Evolutionary conservation across 1,140 invertebrate genomes (phyloP).

Genomic region (Drosophila serrata): DNA sequence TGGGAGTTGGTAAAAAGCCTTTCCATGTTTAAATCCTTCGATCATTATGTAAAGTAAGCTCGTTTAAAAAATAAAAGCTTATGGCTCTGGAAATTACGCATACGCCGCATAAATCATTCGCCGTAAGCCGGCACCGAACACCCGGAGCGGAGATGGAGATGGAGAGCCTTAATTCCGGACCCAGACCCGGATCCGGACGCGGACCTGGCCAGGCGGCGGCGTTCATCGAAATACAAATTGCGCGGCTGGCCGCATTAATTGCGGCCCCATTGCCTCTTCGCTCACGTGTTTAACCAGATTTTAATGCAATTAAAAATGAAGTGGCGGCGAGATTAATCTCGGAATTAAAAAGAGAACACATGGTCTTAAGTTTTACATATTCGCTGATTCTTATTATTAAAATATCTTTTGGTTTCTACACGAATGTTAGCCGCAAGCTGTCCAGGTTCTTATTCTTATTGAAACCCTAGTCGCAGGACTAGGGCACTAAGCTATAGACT

Average conservation of each 20-base stretch:
- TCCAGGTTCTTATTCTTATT: slow-evolving; percentile 47
- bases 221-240: slow-evolving; percentile 60
- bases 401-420: slow-evolving; percentile 75
- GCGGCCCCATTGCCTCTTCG: slow-evolving; percentile 31
- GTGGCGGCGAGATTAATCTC: neutral
- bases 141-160: neutral
- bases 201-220: neutral
- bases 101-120: slow-evolving; percentile 69
- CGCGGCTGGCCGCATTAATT: slow-evolving; percentile 60
- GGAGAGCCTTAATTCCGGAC: neutral
- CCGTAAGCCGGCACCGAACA: slow-evolving; percentile 44
- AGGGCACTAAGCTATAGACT: slow-evolving; percentile 75
- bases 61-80: slow-evolving; percentile 42
- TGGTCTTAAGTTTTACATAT: slow-evolving; percentile 15
- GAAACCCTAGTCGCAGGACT: slow-evolving; percentile 57
- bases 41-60: slow-evolving; percentile 46
- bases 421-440: slow-evolving; percentile 34
- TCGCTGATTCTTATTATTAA: slow-evolving; percentile 56
- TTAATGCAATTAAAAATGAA: slow-evolving; percentile 58
- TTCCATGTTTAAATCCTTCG: slow-evolving; percentile 21
- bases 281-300: slow-evolving; percentile 34
- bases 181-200: neutral
- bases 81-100: slow-evolving; percentile 57
- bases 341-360: neutral
- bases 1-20: slow-evolving; percentile 22